Percentiles rank a stretch among this genome's conserved stretches.
phyloP scores from a whole-genome alignment of 2,797 vertebrate genomes.

The Lepilemur ruficaudatus region DNA sequence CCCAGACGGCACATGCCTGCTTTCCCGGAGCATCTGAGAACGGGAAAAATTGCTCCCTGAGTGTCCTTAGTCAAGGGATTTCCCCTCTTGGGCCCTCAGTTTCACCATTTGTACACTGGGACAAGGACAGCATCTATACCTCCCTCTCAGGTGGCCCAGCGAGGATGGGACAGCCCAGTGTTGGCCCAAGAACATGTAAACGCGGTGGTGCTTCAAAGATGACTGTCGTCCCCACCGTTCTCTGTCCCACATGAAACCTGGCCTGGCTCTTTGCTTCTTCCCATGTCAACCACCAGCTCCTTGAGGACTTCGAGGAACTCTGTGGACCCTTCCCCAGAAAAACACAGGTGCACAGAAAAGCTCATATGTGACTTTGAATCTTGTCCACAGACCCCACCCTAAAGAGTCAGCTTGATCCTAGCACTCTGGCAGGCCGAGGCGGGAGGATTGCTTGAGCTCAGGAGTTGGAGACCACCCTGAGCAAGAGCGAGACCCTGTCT shows the following conservation, averaged over 20 bases:
- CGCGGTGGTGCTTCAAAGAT: fast-evolving
- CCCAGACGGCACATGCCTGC: not conserved
- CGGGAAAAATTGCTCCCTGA: not conserved
- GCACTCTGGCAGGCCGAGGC: too few species aligned
- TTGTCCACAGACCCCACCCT: not conserved
- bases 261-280: not conserved
- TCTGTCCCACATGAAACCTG: not conserved
- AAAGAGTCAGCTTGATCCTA: not conserved
- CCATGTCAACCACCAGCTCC: fast-evolving
- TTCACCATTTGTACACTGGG: not conserved
- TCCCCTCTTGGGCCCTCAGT: not conserved
- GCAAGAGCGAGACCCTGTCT: too few species aligned
- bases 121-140: fast-evolving
- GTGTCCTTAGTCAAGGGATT: not conserved
- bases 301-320: not conserved
- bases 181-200: fast-evolving
- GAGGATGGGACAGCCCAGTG: not conserved
- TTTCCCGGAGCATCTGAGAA: not conserved
- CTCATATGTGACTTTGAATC: not conserved
- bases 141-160: not conserved
- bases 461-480: too few species aligned
- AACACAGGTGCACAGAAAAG: not conserved
- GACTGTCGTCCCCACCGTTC: fast-evolving
- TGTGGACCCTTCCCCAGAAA: not conserved
- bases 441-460: too few species aligned